Conservation (phyloP, 2,888 invertebrate genomes). For the Petrolisthes cinctipes region DNA sequence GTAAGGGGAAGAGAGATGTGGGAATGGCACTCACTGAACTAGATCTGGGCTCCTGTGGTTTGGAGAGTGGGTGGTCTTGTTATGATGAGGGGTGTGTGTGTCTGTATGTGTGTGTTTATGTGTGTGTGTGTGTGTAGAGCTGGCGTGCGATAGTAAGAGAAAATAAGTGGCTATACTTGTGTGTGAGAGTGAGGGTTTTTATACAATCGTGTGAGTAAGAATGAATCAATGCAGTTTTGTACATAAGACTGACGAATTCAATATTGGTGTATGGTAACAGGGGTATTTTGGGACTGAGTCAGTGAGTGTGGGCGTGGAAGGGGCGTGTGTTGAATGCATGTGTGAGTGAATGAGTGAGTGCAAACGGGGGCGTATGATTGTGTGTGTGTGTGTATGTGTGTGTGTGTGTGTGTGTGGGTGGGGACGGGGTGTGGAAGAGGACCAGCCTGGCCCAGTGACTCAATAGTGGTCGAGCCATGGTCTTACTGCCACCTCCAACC, state of each 20-base stretch:
- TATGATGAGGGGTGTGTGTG: background rate
- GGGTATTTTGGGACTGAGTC: background rate
- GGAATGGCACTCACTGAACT: too few relatives aligned
- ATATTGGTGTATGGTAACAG: background rate
- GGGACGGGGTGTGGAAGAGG: background rate
- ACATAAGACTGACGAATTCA: background rate
- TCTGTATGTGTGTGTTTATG: background rate
- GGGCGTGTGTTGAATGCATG: background rate
- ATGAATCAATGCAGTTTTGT: background rate
- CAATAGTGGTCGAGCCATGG: background rate
- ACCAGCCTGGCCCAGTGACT: background rate
- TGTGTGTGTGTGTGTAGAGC: background rate
- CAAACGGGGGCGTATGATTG: background rate
- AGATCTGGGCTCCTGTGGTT: too few relatives aligned
- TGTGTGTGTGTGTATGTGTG: background rate
- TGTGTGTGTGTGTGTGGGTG: background rate
- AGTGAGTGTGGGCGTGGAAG: background rate
- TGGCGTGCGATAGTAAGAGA: background rate
- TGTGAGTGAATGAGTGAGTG: background rate
- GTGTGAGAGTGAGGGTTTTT: background rate
- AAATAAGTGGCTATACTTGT: background rate
- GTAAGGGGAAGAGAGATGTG: too few relatives aligned
- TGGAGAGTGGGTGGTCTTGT: too few relatives aligned
- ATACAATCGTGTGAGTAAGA: background rate
- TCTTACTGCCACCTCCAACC: background rate